Percentiles rank a stretch among this genome's conserved stretches.
phyloP scores from a whole-genome alignment of 2,113 vertebrate genomes.

The Tyto alba region DNA sequence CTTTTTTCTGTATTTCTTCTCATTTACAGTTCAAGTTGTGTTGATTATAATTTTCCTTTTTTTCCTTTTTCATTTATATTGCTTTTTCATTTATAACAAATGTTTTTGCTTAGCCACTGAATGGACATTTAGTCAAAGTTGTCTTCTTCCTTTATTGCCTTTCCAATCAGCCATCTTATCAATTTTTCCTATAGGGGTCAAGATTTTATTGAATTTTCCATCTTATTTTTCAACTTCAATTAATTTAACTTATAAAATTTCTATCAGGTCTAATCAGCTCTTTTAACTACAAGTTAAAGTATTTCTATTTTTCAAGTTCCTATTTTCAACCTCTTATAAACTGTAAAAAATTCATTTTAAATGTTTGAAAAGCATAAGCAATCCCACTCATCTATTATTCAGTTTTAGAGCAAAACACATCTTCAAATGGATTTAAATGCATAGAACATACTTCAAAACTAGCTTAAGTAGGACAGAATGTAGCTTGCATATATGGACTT shows the following conservation, averaged over 20 bases:
- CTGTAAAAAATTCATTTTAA: neutral
- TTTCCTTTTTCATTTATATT: too few species aligned
- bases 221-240: neutral
- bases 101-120: neutral
- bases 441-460: neutral
- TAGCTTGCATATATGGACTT: neutral
- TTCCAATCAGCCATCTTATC: neutral
- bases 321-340: neutral
- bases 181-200: accelerated
- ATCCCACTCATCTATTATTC: neutral
- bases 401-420: neutral
- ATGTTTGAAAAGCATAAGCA: neutral
- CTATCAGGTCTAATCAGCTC: neutral
- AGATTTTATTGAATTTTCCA: neutral
- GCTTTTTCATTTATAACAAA: neutral
- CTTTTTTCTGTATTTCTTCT: neutral
- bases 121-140: neutral
- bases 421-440: neutral
- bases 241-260: neutral
- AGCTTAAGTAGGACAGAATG: neutral
- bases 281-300: neutral
- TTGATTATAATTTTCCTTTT: neutral
- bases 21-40: neutral
- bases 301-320: neutral
- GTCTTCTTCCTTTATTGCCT: neutral